Evolutionary conservation across 1,140 invertebrate genomes (phyloP).

Genomic region (Drosophila parvula): DNA sequence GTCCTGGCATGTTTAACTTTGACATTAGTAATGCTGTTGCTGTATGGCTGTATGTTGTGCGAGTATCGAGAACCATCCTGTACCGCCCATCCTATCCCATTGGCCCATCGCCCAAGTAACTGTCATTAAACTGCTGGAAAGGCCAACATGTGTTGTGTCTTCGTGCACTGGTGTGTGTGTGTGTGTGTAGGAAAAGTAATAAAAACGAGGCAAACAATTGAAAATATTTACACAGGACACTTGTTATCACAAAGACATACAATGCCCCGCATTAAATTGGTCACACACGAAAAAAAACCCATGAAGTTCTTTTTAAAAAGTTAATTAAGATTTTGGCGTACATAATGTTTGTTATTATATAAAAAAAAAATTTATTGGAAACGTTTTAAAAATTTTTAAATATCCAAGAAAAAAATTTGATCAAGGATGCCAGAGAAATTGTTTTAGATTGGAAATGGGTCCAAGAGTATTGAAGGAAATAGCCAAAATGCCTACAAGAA

Average conservation of each 20-base stretch:
- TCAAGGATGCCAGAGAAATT: neutral
- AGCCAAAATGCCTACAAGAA: too few relatives aligned
- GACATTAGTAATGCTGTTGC: slow-evolving; percentile 63
- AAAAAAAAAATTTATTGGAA: neutral
- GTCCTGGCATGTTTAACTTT: slow-evolving; percentile 71
- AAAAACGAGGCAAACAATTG: slow-evolving; percentile 80
- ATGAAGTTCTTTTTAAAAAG: neutral
- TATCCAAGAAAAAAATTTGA: too few relatives aligned
- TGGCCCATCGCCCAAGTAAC: slow-evolving; percentile 14
- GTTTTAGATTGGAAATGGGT: neutral
- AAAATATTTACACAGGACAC: slow-evolving; percentile 82
- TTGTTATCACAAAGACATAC: slow-evolving; percentile 79
- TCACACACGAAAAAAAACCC: neutral
- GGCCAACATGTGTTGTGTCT: slow-evolving; percentile 41
- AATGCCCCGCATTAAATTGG: slow-evolving; percentile 15
- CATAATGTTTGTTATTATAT: neutral
- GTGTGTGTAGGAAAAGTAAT: slow-evolving; percentile 63
- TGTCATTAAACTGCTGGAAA: slow-evolving; percentile 50
- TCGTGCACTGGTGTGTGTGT: slow-evolving; percentile 21
- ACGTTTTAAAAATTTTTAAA: too few relatives aligned
- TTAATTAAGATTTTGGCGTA: neutral
- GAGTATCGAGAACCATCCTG: slow-evolving; percentile 42
- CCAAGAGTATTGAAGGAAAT: too few relatives aligned
- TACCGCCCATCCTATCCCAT: slow-evolving; percentile 1
- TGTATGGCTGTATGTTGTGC: slow-evolving; percentile 25